A percentile compares a stretch with the other conserved stretches of the same genome.
These are phyloP conservation scores for Hesperia comma DNA, from an alignment of 2,888 invertebrate genomes.

Conservation along the genomic window DNA sequence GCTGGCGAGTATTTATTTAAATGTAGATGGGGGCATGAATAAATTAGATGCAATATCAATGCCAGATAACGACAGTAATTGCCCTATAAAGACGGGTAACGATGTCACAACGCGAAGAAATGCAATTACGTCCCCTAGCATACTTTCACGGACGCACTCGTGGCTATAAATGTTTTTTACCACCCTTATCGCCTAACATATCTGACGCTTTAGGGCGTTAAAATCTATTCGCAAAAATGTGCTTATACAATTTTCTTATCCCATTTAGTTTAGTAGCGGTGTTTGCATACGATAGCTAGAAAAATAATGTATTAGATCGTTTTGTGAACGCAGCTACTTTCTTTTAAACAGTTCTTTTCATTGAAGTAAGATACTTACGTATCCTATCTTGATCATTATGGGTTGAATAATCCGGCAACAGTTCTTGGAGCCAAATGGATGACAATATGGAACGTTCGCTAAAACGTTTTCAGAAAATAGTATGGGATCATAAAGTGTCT, in stretches of 20 bases:
- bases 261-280: conserved; percentile 18
- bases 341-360: background rate
- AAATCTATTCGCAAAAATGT: conserved; percentile 42
- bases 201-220: conserved; percentile 61
- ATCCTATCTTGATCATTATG: conserved; percentile 45
- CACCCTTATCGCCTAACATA: conserved; percentile 67
- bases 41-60: conserved; percentile 82
- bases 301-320: background rate
- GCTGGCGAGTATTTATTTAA: conserved; percentile 70
- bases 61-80: conserved; percentile 81
- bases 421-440: conserved; percentile 63
- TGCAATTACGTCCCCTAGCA: conserved; percentile 73
- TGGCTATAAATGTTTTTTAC: conserved; percentile 66
- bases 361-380: conserved; percentile 6
- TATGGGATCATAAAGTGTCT: conserved; percentile 72
- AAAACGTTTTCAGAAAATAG: conserved; percentile 65
- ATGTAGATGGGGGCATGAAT: conserved; percentile 68
- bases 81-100: conserved; percentile 80
- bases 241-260: conserved; percentile 18
- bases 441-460: conserved; percentile 59
- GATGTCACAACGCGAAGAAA: conserved; percentile 77
- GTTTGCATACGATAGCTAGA: conserved; percentile 5
- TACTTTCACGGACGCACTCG: conserved; percentile 66
- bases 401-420: conserved; percentile 53
- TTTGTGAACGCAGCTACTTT: background rate